Conservation (phyloP, 2,797 vertebrate genomes). For the Liasis olivaceus region DNA sequence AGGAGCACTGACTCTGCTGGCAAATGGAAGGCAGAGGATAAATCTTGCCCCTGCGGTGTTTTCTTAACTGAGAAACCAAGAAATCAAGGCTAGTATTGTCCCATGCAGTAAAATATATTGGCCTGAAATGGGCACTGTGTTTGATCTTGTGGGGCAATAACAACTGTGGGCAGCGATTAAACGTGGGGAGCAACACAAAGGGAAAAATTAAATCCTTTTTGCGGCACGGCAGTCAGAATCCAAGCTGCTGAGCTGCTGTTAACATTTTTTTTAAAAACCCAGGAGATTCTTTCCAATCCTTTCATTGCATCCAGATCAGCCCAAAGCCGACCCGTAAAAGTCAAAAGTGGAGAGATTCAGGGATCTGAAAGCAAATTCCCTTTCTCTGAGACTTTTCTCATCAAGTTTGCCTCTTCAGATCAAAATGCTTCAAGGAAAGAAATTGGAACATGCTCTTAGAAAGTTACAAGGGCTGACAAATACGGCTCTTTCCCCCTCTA, state of each 20-base stretch:
- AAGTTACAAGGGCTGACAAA: not conserved
- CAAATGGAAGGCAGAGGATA: not conserved
- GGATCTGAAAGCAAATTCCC: not conserved
- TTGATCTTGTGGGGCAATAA: not conserved
- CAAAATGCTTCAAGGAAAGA: not conserved
- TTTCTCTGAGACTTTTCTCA: not conserved
- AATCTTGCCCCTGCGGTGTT: not conserved
- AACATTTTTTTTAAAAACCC: not conserved
- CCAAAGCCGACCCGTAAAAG: not conserved
- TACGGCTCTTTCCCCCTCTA: constrained; percentile 14
- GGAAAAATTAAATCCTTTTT: not conserved
- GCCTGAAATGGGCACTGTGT: not conserved
- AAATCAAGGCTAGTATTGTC: not conserved
- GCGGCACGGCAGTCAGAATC: not conserved
- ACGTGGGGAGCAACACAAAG: not conserved
- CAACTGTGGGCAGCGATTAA: not conserved
- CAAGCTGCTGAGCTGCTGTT: not conserved
- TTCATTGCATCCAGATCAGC: not conserved
- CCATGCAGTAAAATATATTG: not conserved
- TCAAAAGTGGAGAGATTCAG: not conserved
- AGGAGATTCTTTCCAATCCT: not conserved
- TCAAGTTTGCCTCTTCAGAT: not conserved
- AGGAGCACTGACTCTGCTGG: too few relatives aligned
- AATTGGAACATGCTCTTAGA: not conserved
- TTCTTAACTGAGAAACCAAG: not conserved